Evolutionary conservation across 2,888 invertebrate genomes (phyloP).

Genomic region (Ophion ventricosus): DNA sequence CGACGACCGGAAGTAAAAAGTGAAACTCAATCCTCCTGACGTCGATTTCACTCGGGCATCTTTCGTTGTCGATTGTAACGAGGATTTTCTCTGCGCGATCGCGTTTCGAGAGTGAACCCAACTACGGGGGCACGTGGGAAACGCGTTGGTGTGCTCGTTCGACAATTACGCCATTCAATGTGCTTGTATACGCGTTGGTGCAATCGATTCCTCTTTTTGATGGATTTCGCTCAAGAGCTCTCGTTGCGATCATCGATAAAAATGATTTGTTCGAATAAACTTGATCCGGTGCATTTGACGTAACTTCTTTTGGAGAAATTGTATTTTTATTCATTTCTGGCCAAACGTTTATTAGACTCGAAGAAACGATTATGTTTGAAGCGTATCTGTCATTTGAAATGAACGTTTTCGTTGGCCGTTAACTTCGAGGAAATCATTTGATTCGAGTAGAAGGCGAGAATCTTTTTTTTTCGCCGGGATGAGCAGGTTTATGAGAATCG

Average conservation of each 20-base stretch:
- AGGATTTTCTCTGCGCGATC: slow-evolving; percentile 5
- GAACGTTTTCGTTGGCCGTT: too few species aligned
- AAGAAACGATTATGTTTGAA: neutral
- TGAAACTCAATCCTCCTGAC: slow-evolving; percentile 46
- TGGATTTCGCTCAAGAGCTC: too few species aligned
- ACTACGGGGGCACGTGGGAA: neutral
- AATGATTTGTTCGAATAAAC: too few species aligned
- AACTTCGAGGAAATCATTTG: too few species aligned
- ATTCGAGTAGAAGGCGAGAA: too few species aligned
- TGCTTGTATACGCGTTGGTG: neutral
- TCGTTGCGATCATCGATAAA: too few species aligned
- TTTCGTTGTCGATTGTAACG: neutral
- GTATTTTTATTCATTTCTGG: neutral
- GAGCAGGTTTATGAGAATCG: too few species aligned
- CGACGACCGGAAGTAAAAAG: slow-evolving; percentile 61
- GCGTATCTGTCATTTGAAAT: too few species aligned
- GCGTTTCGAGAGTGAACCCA: slow-evolving; percentile 26
- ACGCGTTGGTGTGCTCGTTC: neutral
- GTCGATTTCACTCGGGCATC: slow-evolving; percentile 52
- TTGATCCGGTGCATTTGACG: too few species aligned
- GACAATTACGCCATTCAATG: neutral
- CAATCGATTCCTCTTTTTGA: neutral
- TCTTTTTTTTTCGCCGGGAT: too few species aligned
- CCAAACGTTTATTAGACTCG: neutral
- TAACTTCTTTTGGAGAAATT: neutral